These are phyloP conservation scores for Proisotoma minuta DNA, from an alignment of 2,888 invertebrate genomes.

Conservation along the genomic window DNA sequence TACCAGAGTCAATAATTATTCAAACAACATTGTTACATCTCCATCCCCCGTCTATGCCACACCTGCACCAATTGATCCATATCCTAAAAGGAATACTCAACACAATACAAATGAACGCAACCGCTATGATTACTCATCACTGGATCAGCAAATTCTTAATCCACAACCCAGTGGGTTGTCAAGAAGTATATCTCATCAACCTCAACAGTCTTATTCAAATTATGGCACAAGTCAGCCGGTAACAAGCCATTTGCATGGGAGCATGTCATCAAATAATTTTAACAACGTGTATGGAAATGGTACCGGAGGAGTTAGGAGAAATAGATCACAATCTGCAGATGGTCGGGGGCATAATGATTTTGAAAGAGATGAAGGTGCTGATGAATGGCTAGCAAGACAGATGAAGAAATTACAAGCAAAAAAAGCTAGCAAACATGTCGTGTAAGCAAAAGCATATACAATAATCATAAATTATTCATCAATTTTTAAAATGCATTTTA, in stretches of 20 bases:
- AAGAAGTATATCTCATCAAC: constrained; percentile 31
- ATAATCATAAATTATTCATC: background rate
- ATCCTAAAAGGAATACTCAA: background rate
- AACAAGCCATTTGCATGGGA: constrained; percentile 7
- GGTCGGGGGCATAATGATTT: constrained; percentile 34
- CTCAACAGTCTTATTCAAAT: constrained; percentile 22
- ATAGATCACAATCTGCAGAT: constrained; percentile 42
- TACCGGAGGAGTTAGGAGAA: constrained; percentile 26
- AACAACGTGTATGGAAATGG: constrained; percentile 24
- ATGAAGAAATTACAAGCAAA: constrained; percentile 44
- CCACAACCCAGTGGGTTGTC: constrained; percentile 32
- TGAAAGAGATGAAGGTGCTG: constrained; percentile 40
- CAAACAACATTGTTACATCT: background rate
- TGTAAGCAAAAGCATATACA: constrained; percentile 23
- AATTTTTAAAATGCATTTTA: constrained; percentile 1
- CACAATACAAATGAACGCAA: background rate
- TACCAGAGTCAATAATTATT: background rate
- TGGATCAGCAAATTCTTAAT: constrained; percentile 32
- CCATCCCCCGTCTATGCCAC: background rate
- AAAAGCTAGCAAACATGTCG: constrained; percentile 34
- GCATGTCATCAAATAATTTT: constrained; percentile 36
- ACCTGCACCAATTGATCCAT: too few species aligned
- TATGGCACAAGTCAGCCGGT: background rate
- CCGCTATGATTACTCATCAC: constrained; percentile 10
- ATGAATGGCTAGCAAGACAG: constrained; percentile 46